phyloP scores from a whole-genome alignment of 2,113 vertebrate genomes.

The Pangasianodon gigas region DNA sequence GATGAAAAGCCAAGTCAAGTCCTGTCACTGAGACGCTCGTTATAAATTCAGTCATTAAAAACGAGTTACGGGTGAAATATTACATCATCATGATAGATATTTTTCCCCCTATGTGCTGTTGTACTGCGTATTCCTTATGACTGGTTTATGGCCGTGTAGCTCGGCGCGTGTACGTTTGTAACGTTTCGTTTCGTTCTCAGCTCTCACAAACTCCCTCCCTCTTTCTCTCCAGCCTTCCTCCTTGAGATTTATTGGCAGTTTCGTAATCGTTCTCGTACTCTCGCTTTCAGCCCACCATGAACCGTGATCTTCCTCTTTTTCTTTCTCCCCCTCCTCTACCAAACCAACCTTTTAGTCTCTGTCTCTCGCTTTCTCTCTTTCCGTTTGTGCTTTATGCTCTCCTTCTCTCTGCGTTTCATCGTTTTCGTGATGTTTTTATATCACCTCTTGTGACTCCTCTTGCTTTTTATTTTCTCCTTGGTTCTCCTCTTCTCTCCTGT shows the following conservation, averaged over 20 bases:
- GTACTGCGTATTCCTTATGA: neutral
- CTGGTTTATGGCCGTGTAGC: neutral
- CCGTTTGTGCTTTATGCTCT: slow-evolving; percentile 8
- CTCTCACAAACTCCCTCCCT: slow-evolving; percentile 9
- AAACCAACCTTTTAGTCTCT: slow-evolving; percentile 50
- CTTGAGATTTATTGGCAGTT: slow-evolving; percentile 51
- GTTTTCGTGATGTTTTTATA: slow-evolving; percentile 58
- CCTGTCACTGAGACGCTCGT: slow-evolving; percentile 20
- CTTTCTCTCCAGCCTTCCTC: slow-evolving; percentile 17
- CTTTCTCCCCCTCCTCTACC: neutral
- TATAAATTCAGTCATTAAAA: slow-evolving; percentile 33
- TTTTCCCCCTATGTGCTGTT: neutral
- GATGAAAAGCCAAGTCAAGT: slow-evolving; percentile 28
- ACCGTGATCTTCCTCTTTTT: slow-evolving; percentile 18
- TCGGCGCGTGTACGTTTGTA: neutral
- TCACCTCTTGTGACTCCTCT: slow-evolving; percentile 69
- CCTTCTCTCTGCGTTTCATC: slow-evolving; percentile 41
- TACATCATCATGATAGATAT: neutral
- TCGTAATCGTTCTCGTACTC: slow-evolving; percentile 13
- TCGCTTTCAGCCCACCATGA: slow-evolving; percentile 39
- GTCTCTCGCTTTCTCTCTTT: slow-evolving; percentile 42
- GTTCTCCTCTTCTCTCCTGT: slow-evolving; percentile 59
- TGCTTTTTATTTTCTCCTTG: slow-evolving; percentile 63
- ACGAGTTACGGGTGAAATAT: slow-evolving; percentile 22
- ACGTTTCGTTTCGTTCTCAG: neutral